Evolutionary conservation across 2,888 invertebrate genomes (phyloP), one percentile per base, ranked within the genome.

Genomic region (Lasioglossum malachurum): DNA sequence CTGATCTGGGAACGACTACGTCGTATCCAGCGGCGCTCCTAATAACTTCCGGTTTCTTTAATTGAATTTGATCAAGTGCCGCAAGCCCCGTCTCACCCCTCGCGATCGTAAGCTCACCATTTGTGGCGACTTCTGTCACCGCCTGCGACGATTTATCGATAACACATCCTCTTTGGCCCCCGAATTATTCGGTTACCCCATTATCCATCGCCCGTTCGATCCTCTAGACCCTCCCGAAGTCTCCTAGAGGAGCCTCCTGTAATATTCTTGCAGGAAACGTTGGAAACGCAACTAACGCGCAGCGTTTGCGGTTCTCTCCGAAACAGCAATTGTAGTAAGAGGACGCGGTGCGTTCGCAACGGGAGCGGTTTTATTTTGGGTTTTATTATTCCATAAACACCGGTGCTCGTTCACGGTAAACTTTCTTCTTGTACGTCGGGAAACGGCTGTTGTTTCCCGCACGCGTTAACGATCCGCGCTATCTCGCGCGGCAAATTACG

Each of bases 11-110:
- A 76, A 87, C 84, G 79, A 91, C 77, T 78, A 77, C 44, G 46
- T 73, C 69, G 78, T 87, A 87, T 88, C 49, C 91, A 83, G 67
- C 78, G 31, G 35, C 76, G 76, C 88, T 87, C 80, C 90, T 91
- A 91, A 91, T 91, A 91, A 91, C 91, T 91, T 91, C 90, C 88
- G 90, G 80, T 87, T 87, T 85, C 88, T 91, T 91, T 91, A 88
- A 91, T 90, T 91, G 90, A 91, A 91, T 91, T 90, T 87, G 88
- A 91, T 86, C 84, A 81, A 83, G 64, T 80, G 74, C n/a, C 73
- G 38, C 64, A n/a, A 57, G 38, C 16, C 74, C 60, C 64, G 38
- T 35, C 53, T 44, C 27, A n/a, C 3, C 79, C 44, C 35, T 12
- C 31, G 31, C 76, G 12, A 77, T 83, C 57, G 35, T 69, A 49